These are phyloP conservation scores for Dicyrtomina minuta DNA, from an alignment of 2,888 invertebrate species.

Conservation along the genomic window DNA sequence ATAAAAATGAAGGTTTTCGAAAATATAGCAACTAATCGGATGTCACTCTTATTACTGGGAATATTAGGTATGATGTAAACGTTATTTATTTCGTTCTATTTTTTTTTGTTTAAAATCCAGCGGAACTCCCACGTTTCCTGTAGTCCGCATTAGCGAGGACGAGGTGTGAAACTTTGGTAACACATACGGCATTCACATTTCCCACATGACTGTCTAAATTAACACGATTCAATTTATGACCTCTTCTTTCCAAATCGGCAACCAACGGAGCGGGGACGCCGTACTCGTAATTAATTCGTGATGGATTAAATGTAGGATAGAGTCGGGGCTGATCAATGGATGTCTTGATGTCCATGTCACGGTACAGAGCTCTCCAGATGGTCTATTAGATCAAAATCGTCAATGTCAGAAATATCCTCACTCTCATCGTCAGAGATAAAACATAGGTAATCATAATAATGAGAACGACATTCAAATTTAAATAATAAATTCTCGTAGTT, in stretches of 20 bases:
- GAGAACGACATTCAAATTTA: not conserved
- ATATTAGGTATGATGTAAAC: not conserved
- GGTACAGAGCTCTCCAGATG: conserved; percentile 52
- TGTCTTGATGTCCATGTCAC: conserved; percentile 50
- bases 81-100: no score
- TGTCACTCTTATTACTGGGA: not conserved
- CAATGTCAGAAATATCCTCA: not conserved
- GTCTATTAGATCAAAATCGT: conserved; percentile 39
- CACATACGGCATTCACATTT: conserved; percentile 49
- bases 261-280: conserved; percentile 48
- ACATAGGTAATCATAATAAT: not conserved
- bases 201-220: conserved; percentile 38
- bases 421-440: not conserved
- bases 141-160: conserved; percentile 52
- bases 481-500: no score
- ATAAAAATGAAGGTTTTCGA: no score
- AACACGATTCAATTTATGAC: conserved; percentile 41
- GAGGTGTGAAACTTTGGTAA: conserved; percentile 38
- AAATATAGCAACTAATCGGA: no score
- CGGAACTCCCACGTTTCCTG: conserved; percentile 47
- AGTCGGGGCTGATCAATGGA: conserved; percentile 51
- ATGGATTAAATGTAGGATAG: conserved; percentile 37
- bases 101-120: conserved; percentile 45
- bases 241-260: conserved; percentile 46
- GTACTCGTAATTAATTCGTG: conserved; percentile 48